A percentile compares a stretch with the other conserved stretches of the same genome.
These are phyloP conservation scores for Drosophila athabasca DNA, from an alignment of 1,140 invertebrate species.

Conservation along the genomic window DNA sequence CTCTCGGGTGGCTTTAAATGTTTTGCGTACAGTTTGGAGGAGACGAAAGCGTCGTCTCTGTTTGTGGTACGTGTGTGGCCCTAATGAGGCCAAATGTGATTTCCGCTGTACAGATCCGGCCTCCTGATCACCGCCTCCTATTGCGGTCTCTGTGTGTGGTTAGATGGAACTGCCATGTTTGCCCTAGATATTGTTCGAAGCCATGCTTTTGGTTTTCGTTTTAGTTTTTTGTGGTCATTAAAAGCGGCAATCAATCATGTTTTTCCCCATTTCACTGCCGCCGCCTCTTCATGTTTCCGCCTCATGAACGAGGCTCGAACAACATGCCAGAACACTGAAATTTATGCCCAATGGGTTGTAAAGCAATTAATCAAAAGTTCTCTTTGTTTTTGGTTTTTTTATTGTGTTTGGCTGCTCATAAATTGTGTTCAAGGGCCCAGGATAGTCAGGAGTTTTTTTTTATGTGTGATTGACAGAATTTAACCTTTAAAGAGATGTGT, in stretches of 20 bases:
- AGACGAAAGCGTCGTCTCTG: not conserved
- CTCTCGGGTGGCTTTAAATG: conserved; percentile 8
- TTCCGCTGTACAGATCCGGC: conserved; percentile 12
- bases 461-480: not conserved
- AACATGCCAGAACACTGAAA: conserved; percentile 28
- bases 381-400: not conserved
- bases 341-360: conserved; percentile 17
- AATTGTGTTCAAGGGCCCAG: not conserved
- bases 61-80: conserved; percentile 7
- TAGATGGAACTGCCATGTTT: not conserved
- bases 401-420: not conserved
- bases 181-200: conserved; percentile 2
- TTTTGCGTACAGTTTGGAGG: conserved; percentile 1
- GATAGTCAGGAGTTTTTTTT: too few species aligned
- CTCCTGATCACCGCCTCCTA: not conserved
- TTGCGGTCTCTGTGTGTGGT: too few species aligned
- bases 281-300: conserved; percentile 6
- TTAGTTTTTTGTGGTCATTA: conserved; percentile 27
- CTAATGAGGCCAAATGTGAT: conserved; percentile 50
- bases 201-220: not conserved
- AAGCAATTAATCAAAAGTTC: conserved; percentile 32
- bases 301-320: conserved; percentile 34
- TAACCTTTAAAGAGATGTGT: not conserved
- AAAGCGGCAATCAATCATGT: conserved; percentile 53
- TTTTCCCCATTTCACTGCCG: conserved; percentile 8